A percentile compares a stretch with the other conserved stretches of the same genome.
These are phyloP conservation scores for Amphimedon queenslandica DNA, from an alignment of 37 sponge, comb jelly and placozoan genomes.

Conservation along the genomic window DNA sequence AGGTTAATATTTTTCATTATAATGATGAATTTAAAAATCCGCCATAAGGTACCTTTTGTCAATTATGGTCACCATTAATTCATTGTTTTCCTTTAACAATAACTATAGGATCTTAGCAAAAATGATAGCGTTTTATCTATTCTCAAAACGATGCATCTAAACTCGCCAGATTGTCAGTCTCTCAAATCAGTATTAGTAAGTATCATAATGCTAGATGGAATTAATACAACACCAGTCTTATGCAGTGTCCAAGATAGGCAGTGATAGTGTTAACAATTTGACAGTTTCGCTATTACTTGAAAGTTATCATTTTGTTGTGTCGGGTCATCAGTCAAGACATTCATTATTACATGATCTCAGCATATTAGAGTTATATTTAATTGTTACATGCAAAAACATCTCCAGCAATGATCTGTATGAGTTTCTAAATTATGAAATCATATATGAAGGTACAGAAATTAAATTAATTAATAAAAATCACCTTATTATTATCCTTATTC, in stretches of 20 bases:
- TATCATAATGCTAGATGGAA: background rate
- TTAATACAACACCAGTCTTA: too few relatives aligned
- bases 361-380: constrained; percentile 69
- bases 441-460: background rate
- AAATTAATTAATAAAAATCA: background rate
- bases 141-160: too few relatives aligned
- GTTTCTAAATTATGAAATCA: background rate
- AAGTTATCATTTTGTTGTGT: too few relatives aligned
- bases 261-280: background rate
- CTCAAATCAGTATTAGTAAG: background rate
- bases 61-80: too few relatives aligned
- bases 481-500: background rate
- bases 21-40: too few relatives aligned
- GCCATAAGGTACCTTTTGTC: too few relatives aligned
- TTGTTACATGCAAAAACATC: constrained; percentile 71
- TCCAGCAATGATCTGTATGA: background rate
- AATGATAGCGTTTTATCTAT: too few relatives aligned
- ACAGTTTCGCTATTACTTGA: too few relatives aligned
- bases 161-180: too few relatives aligned
- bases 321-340: background rate
- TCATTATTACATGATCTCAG: constrained; percentile 21
- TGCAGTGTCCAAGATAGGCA: background rate
- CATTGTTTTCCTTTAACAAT: too few relatives aligned
- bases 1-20: too few relatives aligned
- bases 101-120: too few relatives aligned